A percentile compares a stretch with the other conserved stretches of the same genome.
Conservation (phyloP, 2,113 vertebrate species). For the Coturnix japonica region DNA sequence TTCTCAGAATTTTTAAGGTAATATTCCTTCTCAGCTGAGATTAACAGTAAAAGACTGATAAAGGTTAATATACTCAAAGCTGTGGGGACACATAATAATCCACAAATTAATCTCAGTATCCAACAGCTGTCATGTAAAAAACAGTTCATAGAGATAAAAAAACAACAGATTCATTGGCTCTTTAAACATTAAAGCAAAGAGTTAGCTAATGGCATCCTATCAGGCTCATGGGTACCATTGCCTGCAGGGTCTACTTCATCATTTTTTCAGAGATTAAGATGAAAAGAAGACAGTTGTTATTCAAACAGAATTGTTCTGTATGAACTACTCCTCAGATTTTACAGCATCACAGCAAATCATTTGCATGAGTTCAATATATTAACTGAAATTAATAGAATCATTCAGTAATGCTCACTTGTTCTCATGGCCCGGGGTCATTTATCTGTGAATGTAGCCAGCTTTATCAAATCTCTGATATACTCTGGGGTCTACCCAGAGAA, state of each 20-base stretch:
- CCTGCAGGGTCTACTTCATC: not conserved
- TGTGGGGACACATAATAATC: not conserved
- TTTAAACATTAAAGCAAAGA: slow-evolving; percentile 4
- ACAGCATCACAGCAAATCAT: not conserved
- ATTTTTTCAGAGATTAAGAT: slow-evolving; percentile 4
- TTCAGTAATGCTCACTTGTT: not conserved
- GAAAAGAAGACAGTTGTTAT: slow-evolving; percentile 8
- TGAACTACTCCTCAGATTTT: not conserved
- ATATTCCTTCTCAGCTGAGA: not conserved
- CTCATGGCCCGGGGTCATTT: not conserved
- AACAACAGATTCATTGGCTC: not conserved
- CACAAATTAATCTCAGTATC: slow-evolving; percentile 9
- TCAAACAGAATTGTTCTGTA: slow-evolving; percentile 3
- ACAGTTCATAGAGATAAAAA: not conserved
- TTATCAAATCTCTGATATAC: not conserved
- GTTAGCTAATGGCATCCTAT: slow-evolving; percentile 15
- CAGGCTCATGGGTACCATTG: not conserved
- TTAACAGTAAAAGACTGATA: not conserved
- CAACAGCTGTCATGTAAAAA: slow-evolving; percentile 10
- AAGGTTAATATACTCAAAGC: not conserved
- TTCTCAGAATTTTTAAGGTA: not conserved
- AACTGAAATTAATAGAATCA: not conserved
- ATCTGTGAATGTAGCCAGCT: not conserved
- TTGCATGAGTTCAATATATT: not conserved
- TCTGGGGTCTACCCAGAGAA: not conserved